These are phyloP conservation scores for Drosophila novamexicana DNA, from an alignment of 1,140 invertebrate species.

Conservation along the genomic window DNA sequence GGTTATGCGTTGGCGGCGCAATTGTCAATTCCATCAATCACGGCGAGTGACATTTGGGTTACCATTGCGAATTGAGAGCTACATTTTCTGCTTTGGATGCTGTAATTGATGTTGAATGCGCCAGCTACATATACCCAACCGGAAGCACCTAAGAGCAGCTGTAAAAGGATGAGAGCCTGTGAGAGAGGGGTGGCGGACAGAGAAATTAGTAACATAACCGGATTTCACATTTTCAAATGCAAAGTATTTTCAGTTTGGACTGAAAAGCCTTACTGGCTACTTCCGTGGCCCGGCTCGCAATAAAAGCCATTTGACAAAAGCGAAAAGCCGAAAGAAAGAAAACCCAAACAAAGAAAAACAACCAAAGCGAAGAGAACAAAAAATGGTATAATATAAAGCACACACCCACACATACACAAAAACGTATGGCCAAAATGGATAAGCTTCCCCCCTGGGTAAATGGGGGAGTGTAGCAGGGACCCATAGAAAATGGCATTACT, in stretches of 20 bases:
- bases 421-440: conserved; percentile 80
- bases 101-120: conserved; percentile 61
- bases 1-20: conserved; percentile 50
- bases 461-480: background rate
- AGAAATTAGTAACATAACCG: conserved; percentile 75
- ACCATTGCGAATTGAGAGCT: conserved; percentile 49
- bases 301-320: conserved; percentile 58
- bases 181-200: background rate
- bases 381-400: conserved; percentile 30
- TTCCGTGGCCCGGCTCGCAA: conserved; percentile 50
- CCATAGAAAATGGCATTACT: conserved; percentile 69
- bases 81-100: conserved; percentile 37
- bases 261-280: conserved; percentile 38
- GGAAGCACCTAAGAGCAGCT: background rate
- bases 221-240: conserved; percentile 68
- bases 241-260: conserved; percentile 65
- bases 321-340: conserved; percentile 63
- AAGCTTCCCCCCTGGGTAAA: conserved; percentile 60
- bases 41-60: conserved; percentile 62
- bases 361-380: conserved; percentile 9
- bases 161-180: background rate
- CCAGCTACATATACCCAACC: conserved; percentile 1
- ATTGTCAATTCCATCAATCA: conserved; percentile 78
- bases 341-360: conserved; percentile 53
- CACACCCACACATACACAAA: conserved; percentile 38